phyloP scores from a whole-genome alignment of 2,797 vertebrate genomes.

The Labeo calbasu region DNA sequence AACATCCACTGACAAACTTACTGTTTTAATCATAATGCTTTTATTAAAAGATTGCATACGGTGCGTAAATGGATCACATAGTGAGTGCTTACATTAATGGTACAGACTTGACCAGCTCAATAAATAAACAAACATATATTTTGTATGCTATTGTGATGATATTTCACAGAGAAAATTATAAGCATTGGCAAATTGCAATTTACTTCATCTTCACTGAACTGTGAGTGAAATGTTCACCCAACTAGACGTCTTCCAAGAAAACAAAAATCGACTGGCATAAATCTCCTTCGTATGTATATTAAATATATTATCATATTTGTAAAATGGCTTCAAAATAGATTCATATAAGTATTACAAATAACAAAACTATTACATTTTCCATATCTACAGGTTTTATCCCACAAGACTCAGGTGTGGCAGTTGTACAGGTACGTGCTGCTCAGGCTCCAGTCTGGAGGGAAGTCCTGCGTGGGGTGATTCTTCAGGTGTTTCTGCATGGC shows the following conservation, averaged over 20 bases:
- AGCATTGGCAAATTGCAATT: background rate
- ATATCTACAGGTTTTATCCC: background rate
- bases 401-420: constrained; percentile 86
- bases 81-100: constrained; percentile 26
- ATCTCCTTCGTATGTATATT: background rate
- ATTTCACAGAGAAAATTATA: constrained; percentile 1
- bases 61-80: constrained; percentile 21
- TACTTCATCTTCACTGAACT: background rate
- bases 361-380: background rate
- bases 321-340: background rate
- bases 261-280: background rate
- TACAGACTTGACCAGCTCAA: constrained; percentile 8
- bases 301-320: constrained; percentile 23
- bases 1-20: background rate
- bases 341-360: background rate
- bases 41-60: constrained; percentile 35
- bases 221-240: background rate
- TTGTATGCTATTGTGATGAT: constrained; percentile 9
- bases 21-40: constrained; percentile 30
- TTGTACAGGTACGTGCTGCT: constrained; percentile 98
- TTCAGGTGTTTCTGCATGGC: constrained; percentile 99
- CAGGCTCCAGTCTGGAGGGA: constrained; percentile 97
- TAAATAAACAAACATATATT: constrained; percentile 25
- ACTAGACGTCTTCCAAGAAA: background rate
- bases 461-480: constrained; percentile 94